Percentiles rank a stretch among this genome's conserved stretches.
These are phyloP conservation scores for Caenorhabditis elegans DNA, from an alignment of 1,140 invertebrate species.

Conservation along the genomic window DNA sequence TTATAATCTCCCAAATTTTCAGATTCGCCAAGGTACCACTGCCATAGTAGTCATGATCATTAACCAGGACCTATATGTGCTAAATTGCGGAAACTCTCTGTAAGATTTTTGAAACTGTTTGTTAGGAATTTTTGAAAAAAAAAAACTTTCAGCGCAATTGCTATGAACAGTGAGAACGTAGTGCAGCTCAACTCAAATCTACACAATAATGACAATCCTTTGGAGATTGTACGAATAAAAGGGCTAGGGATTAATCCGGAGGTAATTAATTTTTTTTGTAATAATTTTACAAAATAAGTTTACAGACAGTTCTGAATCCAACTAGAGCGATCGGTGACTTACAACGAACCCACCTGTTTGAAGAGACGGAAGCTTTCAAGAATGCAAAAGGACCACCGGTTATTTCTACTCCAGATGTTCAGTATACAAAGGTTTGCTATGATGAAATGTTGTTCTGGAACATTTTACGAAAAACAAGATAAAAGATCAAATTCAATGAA, in stretches of 20 bases:
- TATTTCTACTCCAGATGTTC: conserved; percentile 17
- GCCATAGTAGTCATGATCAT: conserved; percentile 33
- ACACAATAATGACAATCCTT: conserved; percentile 32
- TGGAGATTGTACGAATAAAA: neutral
- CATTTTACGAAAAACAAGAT: too few species aligned
- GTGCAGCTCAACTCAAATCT: neutral
- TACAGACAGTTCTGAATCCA: neutral
- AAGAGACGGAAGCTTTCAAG: conserved; percentile 19
- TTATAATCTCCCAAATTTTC: neutral
- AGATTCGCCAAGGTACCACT: conserved; percentile 38
- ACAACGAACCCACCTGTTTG: neutral
- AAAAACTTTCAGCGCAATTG: neutral
- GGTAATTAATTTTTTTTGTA: neutral
- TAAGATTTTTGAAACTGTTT: neutral
- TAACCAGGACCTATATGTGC: conserved; percentile 23
- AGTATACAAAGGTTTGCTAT: neutral
- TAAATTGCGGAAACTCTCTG: conserved; percentile 38
- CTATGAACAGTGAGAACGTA: neutral
- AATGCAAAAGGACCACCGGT: conserved; percentile 40
- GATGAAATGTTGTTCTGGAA: too few species aligned
- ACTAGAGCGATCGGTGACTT: conserved; percentile 40
- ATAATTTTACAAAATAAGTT: neutral
- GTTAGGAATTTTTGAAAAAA: neutral
- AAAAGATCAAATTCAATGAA: too few species aligned
- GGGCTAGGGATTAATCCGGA: conserved; percentile 20